Conservation (phyloP, 2,797 vertebrate species). For the Dendrocincla tyrannina region DNA sequence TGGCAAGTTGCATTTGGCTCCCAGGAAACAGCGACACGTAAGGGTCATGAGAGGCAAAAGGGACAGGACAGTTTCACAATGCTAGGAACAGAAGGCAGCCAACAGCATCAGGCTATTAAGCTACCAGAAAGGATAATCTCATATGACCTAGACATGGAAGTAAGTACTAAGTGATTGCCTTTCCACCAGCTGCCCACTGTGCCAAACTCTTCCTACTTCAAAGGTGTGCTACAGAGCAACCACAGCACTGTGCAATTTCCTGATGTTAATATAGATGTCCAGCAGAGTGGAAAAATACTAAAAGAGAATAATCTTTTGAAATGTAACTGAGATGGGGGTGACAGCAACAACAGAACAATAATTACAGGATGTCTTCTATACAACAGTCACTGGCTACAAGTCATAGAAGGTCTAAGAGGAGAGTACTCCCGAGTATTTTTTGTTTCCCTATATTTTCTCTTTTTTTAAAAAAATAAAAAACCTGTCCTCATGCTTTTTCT, state of each 20-base stretch:
- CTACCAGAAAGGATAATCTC: neutral
- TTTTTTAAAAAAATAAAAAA: neutral
- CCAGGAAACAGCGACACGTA: neutral
- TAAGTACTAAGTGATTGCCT: neutral
- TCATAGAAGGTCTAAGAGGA: neutral
- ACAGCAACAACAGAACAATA: neutral
- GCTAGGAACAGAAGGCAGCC: neutral
- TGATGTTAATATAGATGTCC: neutral
- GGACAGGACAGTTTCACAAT: neutral
- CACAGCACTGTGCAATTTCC: neutral
- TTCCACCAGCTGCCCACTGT: neutral
- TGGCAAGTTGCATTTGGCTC: neutral
- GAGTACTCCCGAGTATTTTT: neutral
- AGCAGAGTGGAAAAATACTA: neutral
- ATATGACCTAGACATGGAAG: neutral
- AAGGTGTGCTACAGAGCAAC: neutral
- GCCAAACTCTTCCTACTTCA: neutral
- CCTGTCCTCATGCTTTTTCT: neutral
- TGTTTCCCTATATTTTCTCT: neutral
- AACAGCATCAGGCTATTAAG: neutral
- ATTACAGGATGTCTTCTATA: neutral
- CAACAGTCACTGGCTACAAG: neutral
- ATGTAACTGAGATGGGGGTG: no score
- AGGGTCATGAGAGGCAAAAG: neutral
- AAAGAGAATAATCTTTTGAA: neutral